phyloP scores from a whole-genome alignment of 2,797 vertebrate genomes.

The Okamejei kenojei region DNA sequence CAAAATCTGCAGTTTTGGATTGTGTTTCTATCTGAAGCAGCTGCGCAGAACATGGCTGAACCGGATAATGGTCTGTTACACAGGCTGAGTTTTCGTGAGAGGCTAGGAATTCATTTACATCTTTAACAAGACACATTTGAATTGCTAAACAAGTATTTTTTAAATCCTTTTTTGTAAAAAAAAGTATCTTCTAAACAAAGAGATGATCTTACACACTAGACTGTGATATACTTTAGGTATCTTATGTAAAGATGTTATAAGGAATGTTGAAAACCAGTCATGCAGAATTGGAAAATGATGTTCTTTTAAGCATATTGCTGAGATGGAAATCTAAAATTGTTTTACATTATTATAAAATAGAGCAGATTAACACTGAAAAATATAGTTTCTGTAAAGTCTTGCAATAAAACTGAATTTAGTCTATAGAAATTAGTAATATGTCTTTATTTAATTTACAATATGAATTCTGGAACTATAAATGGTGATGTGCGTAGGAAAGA shows the following conservation, averaged over 20 bases:
- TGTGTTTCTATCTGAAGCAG: background rate
- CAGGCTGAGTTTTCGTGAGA: background rate
- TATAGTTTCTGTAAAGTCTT: background rate
- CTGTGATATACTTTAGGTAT: background rate
- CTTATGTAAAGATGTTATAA: background rate
- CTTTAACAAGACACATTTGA: background rate
- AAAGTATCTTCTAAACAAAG: background rate
- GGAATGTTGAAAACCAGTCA: background rate
- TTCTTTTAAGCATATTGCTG: background rate
- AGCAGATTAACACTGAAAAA: background rate
- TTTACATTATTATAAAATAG: background rate
- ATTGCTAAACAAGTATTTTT: background rate
- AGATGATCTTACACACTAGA: background rate
- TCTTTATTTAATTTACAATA: background rate
- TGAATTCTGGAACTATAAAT: no score
- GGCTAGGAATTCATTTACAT: background rate
- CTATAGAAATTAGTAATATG: background rate
- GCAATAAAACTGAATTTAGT: background rate
- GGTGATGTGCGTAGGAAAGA: no score
- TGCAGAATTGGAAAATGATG: background rate
- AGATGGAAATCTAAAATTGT: background rate
- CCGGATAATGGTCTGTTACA: background rate
- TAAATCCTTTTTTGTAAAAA: background rate
- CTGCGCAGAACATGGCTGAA: background rate
- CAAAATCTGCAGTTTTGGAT: background rate